Evolutionary conservation across 2,113 vertebrate genomes (phyloP), one percentile per base, ranked within the genome.

Genomic region (Bungarus multicinctus): DNA sequence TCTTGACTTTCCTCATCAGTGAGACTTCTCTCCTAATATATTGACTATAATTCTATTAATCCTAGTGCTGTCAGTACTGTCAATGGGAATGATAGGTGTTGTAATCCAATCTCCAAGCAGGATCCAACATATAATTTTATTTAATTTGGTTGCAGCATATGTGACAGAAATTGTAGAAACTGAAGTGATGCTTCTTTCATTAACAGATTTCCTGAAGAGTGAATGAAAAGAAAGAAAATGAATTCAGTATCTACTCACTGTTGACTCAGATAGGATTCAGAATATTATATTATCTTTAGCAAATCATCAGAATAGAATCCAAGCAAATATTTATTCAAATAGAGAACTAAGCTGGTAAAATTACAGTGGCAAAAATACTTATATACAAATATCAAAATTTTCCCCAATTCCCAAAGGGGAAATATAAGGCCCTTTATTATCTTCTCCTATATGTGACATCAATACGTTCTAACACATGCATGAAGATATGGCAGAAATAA

Each of bases 101-200:
- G 34, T 81, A 81, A 81, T 81, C 34, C 74, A 81, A 43, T 81
- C 34, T 81, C 34, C n/a, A 20, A 87, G 91, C 39, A 89, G 9
- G 14, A 94, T 85, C n/a, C 47, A 89, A 92, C 30, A 64, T 87
- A 93, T 53, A 93, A 85, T 87, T 60, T 27, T 27, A 43, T 95
- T 95, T 95, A 94, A 93, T 90, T 91, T 95, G 22, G 30, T 93
- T 94, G 90, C 5, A 54, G 4, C 90, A 14, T n/a, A 52, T 90
- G 20, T 93, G 93, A 86, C 45, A 92, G 23, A 93, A 39, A 89
- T 81, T 45, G 5, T 47, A 94, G 58, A 1, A 91, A 89, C 50
- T 92, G 93, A 93, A 93, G 30, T 20, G 89, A 90, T 91, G n/a
- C 18, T 85, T 27, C 34, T 7, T 58, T 20, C 16, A 81, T 39